A percentile compares a stretch with the other conserved stretches of the same genome.
These are phyloP conservation scores for Leucania comma DNA, from an alignment of 2,888 invertebrate species.

Conservation along the genomic window DNA sequence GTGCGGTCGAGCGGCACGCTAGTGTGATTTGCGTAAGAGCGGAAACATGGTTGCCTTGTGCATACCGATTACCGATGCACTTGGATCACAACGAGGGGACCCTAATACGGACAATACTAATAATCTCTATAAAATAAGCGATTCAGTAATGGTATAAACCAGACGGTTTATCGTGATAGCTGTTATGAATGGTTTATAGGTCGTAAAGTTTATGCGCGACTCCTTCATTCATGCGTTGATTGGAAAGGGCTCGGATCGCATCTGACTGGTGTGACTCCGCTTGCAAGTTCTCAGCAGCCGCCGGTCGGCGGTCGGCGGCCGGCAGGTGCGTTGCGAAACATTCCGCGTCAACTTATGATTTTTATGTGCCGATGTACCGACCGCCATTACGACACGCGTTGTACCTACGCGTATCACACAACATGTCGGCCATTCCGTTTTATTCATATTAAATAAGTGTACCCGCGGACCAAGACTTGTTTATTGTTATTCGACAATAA, in stretches of 20 bases:
- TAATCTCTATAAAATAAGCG: slow-evolving; percentile 45
- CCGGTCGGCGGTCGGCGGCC: slow-evolving; percentile 45
- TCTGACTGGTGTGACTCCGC: slow-evolving; percentile 48
- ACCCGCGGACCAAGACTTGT: slow-evolving; percentile 55
- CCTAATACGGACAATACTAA: slow-evolving; percentile 40
- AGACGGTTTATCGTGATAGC: slow-evolving; percentile 60
- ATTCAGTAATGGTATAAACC: slow-evolving; percentile 42
- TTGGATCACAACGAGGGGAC: slow-evolving; percentile 57
- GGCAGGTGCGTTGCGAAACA: slow-evolving; percentile 84
- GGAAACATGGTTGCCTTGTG: slow-evolving; percentile 73
- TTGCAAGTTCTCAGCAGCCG: slow-evolving; percentile 59
- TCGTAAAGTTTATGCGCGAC: slow-evolving; percentile 63
- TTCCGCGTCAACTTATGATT: slow-evolving; percentile 81
- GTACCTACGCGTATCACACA: slow-evolving; percentile 73
- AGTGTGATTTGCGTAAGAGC: slow-evolving; percentile 73
- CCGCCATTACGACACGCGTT: slow-evolving; percentile 83
- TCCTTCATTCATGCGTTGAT: slow-evolving; percentile 52
- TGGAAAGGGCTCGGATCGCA: slow-evolving; percentile 55
- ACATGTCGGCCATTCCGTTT: slow-evolving; percentile 76
- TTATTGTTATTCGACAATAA: slow-evolving; percentile 67
- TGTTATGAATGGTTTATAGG: slow-evolving; percentile 65
- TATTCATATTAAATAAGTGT: slow-evolving; percentile 66
- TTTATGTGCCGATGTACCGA: slow-evolving; percentile 79
- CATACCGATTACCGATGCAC: slow-evolving; percentile 69
- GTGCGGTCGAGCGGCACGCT: slow-evolving; percentile 63